Conservation (phyloP, 1,140 invertebrate species). For the Sitodiplosis mosellana region DNA sequence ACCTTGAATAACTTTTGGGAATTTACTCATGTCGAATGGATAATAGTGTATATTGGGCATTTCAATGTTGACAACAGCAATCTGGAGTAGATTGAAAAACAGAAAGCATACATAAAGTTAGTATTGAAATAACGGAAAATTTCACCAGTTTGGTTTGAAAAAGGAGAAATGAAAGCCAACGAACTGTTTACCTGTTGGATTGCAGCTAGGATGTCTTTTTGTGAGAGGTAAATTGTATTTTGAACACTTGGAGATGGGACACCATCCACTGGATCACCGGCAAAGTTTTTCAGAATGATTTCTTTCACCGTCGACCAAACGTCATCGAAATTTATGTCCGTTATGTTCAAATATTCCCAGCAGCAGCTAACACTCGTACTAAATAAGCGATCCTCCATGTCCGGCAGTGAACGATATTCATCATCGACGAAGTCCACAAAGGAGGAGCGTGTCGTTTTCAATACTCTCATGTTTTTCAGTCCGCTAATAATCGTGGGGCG, state of each 20-base stretch:
- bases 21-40: slow-evolving; percentile 49
- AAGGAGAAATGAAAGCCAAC: slow-evolving; percentile 3
- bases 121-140: slow-evolving; percentile 1
- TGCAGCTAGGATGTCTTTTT: slow-evolving; percentile 42
- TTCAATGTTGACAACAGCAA: slow-evolving; percentile 45
- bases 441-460: slow-evolving; percentile 59
- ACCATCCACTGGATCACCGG: slow-evolving; percentile 43
- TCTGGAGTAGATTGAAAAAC: slow-evolving; percentile 26
- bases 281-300: slow-evolving; percentile 50
- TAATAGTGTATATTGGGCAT: slow-evolving; percentile 68
- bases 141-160: not conserved
- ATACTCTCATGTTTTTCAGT: slow-evolving; percentile 41
- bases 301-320: slow-evolving; percentile 46
- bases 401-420: slow-evolving; percentile 50
- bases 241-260: slow-evolving; percentile 56
- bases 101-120: not conserved
- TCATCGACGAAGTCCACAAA: slow-evolving; percentile 60
- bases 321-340: slow-evolving; percentile 41
- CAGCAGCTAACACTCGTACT: slow-evolving; percentile 48
- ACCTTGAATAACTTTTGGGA: slow-evolving; percentile 36
- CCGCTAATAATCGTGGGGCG: slow-evolving; percentile 38
- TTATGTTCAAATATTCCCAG: slow-evolving; percentile 45
- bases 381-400: slow-evolving; percentile 49
- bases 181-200: slow-evolving; percentile 34
- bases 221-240: slow-evolving; percentile 49